Percentiles rank a stretch among this genome's conserved stretches.
phyloP scores from a whole-genome alignment of 2,888 invertebrate species.

The Caenorhabditis sinica region DNA sequence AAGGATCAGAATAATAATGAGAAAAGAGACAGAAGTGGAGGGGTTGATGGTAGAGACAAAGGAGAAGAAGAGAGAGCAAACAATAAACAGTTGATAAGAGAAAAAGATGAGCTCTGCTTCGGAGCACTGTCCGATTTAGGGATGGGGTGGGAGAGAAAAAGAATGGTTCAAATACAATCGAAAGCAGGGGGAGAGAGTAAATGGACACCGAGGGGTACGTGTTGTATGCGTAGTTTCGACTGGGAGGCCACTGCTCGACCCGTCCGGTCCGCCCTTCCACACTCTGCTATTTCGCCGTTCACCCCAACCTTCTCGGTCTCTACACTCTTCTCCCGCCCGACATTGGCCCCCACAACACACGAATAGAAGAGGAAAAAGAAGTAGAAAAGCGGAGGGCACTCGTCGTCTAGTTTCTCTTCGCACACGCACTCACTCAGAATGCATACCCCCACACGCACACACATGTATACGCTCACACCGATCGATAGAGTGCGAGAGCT shows the following conservation, averaged over 20 bases:
- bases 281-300: slow-evolving; percentile 52
- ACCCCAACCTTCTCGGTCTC: slow-evolving; percentile 36
- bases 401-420: slow-evolving; percentile 21
- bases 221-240: slow-evolving; percentile 66
- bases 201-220: slow-evolving; percentile 66
- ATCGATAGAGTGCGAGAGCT: slow-evolving; percentile 58
- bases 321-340: slow-evolving; percentile 29
- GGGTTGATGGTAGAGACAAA: slow-evolving; percentile 38
- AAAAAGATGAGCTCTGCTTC: slow-evolving; percentile 29
- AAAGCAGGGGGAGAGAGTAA: slow-evolving; percentile 39
- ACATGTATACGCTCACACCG: slow-evolving; percentile 38
- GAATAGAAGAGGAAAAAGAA: slow-evolving; percentile 34
- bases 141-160: slow-evolving; percentile 19
- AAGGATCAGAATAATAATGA: slow-evolving; percentile 43
- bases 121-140: slow-evolving; percentile 46
- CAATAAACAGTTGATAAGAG: slow-evolving; percentile 53
- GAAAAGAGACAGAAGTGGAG: slow-evolving; percentile 38
- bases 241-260: slow-evolving; percentile 64
- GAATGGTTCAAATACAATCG: slow-evolving; percentile 59
- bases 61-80: slow-evolving; percentile 38
- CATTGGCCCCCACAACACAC: slow-evolving; percentile 49
- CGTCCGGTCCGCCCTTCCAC: slow-evolving; percentile 36
- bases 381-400: slow-evolving; percentile 34
- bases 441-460: slow-evolving; percentile 36
- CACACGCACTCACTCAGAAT: slow-evolving; percentile 28